These are phyloP conservation scores for Tetraneura akinire DNA, from an alignment of 1,140 invertebrate species.

Conservation along the genomic window DNA sequence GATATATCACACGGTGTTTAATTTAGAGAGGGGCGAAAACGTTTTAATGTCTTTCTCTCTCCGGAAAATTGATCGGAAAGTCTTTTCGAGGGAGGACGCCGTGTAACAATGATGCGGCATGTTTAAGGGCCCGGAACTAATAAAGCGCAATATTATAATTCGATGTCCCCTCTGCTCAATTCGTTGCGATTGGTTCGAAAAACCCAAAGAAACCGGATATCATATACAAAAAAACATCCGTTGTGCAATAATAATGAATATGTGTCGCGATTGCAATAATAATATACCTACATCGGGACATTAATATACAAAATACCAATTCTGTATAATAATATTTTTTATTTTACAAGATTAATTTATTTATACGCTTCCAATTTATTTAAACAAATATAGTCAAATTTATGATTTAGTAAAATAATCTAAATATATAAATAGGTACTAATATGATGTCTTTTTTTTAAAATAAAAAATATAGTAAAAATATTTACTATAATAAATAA, in stretches of 20 bases:
- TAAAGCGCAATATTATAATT: slow-evolving; percentile 46
- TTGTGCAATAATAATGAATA: background rate
- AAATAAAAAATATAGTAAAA: too few relatives aligned
- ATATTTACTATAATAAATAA: too few relatives aligned
- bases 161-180: background rate
- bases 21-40: slow-evolving; percentile 39
- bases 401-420: too few relatives aligned
- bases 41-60: slow-evolving; percentile 24
- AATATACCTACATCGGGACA: too few relatives aligned
- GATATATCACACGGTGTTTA: slow-evolving; percentile 24
- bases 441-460: too few relatives aligned
- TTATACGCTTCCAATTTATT: too few relatives aligned
- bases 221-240: background rate
- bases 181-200: background rate
- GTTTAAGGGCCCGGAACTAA: slow-evolving; percentile 49
- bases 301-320: too few relatives aligned
- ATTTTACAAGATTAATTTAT: too few relatives aligned
- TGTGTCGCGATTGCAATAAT: too few relatives aligned
- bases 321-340: too few relatives aligned
- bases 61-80: slow-evolving; percentile 45
- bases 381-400: too few relatives aligned
- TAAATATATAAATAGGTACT: too few relatives aligned
- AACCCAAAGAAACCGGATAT: background rate
- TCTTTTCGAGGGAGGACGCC: slow-evolving; percentile 30
- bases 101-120: slow-evolving; percentile 34